Base-by-base conservation (phyloP, 2,797 vertebrate genomes). In the Pseudopleuronectes americanus region DNA sequence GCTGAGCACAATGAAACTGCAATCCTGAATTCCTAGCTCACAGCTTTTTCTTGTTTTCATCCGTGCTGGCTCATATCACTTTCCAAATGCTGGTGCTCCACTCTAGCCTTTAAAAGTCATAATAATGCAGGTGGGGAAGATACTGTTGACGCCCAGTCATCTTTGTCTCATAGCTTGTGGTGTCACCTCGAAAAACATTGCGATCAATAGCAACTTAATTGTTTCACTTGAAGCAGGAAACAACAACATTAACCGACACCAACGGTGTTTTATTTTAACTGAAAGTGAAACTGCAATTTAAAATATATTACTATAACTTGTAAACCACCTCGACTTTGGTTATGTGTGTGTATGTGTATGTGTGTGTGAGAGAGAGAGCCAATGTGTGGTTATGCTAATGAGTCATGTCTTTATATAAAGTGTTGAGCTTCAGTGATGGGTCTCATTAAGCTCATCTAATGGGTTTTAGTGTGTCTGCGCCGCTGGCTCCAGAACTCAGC, bases 401-500 rank as follows among this genome's bases (percentile, higher is more conserved):
- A 84, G 56, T 80, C 72, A 64, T 53, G 62, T 76, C 77, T 45
- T 55, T 51, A 68, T 77, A 80, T 77, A 52, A 84, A 80, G 70
- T 76, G 12, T 41, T 14, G 54, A 54, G 73, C 80, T 66, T 65
- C 38, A 33, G 82, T 82, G 76, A 82, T 43, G 74, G 64, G 26
- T 67, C 62, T 92, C 74, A 88, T 91, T 89, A 87, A 69, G 48
- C 64, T 21, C 3, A 0, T 52, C 57, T 91, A 91, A 91, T 89
- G 71, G 80, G 63, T 62, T 77, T 83, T 70, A 80, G 68, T 67
- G 74, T 68, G 83, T 83, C 68, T 41, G 54, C 64, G 10, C 68
- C 65, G 5, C 74, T 16, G 61, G 64, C 81, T 79, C 53, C 62
- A 78, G 81, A 79, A 77, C 71, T 80, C 60, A 69, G 69, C 72